Evolutionary conservation across 2,113 vertebrate species (phyloP).

Genomic region (Tragelaphus scriptus): DNA sequence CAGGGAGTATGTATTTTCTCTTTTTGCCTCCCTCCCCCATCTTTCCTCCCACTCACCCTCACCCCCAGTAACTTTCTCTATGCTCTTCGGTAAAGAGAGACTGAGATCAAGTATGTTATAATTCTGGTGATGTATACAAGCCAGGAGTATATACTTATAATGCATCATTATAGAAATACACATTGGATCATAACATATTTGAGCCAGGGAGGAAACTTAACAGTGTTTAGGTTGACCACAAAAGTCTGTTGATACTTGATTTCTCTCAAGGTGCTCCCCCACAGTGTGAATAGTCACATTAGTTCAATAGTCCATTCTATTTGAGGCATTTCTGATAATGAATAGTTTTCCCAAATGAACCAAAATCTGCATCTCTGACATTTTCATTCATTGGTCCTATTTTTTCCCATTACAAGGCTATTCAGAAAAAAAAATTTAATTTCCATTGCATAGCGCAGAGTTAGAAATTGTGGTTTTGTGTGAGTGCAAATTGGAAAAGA

Average conservation of each 20-base stretch:
- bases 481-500: background rate
- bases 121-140: background rate
- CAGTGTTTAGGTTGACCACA: accelerated
- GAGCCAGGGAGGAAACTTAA: background rate
- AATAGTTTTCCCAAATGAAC: background rate
- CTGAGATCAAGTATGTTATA: background rate
- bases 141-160: background rate
- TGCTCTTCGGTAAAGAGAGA: background rate
- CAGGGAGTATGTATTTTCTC: background rate
- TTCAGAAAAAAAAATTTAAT: background rate
- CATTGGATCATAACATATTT: background rate
- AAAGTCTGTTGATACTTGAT: background rate
- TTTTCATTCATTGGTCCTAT: background rate
- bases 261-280: background rate
- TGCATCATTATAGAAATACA: background rate
- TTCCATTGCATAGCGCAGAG: background rate
- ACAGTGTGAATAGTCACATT: background rate
- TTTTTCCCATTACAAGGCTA: background rate
- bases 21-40: background rate
- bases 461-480: background rate
- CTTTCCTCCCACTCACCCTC: accelerated
- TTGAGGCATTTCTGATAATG: background rate
- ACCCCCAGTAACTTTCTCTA: background rate
- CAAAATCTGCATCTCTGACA: background rate
- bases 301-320: background rate